A percentile compares a stretch with the other conserved stretches of the same genome.
Conservation (phyloP, 2,797 vertebrate species). For the Enteromius thamalakanensis region DNA sequence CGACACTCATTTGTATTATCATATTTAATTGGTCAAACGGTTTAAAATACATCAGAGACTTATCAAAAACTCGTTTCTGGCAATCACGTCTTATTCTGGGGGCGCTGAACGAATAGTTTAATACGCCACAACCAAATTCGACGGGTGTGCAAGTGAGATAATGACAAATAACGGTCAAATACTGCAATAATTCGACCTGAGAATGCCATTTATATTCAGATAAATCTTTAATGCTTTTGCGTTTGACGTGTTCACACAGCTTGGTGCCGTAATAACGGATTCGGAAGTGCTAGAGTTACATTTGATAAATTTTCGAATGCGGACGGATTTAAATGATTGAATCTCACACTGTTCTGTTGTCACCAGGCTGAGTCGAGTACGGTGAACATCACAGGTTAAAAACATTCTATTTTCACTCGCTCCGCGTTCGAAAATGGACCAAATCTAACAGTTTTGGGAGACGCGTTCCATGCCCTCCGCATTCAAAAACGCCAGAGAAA, state of each 20-base stretch:
- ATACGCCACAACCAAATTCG: conserved; percentile 34
- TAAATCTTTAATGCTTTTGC: not conserved
- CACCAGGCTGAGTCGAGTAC: not conserved
- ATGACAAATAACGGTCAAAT: conserved; percentile 14
- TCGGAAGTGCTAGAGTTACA: conserved; percentile 16
- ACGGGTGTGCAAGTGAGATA: conserved; percentile 10
- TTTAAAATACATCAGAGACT: not conserved
- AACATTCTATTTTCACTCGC: not conserved
- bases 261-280: conserved; percentile 12
- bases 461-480: conserved; percentile 16
- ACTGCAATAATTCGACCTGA: not conserved
- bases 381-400: not conserved
- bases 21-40: not conserved
- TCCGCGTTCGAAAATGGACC: not conserved
- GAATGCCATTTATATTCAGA: not conserved
- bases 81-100: not conserved
- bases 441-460: conserved; percentile 16
- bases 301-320: not conserved
- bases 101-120: conserved; percentile 20
- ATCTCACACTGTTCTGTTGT: not conserved
- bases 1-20: not conserved
- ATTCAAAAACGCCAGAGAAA: conserved; percentile 22
- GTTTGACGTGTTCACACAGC: not conserved
- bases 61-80: not conserved
- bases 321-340: not conserved